These are phyloP conservation scores for Zosterops pallidus DNA, from an alignment of 2,113 vertebrate genomes.

Conservation along the genomic window DNA sequence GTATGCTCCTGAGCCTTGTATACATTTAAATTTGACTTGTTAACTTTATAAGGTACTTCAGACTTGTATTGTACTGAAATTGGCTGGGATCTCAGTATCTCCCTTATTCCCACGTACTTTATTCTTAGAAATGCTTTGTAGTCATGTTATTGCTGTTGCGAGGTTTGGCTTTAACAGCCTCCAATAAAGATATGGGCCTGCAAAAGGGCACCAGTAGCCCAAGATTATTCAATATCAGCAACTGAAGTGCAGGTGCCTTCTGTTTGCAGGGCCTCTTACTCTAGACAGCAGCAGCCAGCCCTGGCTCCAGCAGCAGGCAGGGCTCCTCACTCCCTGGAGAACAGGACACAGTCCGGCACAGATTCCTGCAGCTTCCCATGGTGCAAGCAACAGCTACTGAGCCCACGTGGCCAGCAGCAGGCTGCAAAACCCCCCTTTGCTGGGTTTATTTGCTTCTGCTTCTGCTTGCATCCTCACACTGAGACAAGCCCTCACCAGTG, in stretches of 20 bases:
- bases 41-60: conserved; percentile 70
- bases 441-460: background rate
- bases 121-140: conserved; percentile 82
- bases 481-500: fast-evolving
- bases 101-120: conserved; percentile 89
- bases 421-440: background rate
- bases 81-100: conserved; percentile 83
- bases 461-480: background rate
- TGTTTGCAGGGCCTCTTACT: background rate
- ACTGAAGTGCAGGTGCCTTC: conserved; percentile 40
- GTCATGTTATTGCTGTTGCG: conserved; percentile 82
- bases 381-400: fast-evolving
- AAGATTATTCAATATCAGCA: conserved; percentile 6
- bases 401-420: fast-evolving
- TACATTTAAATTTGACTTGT: conserved; percentile 70
- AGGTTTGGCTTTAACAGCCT: conserved; percentile 83
- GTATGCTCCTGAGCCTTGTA: conserved; percentile 39
- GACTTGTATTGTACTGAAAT: conserved; percentile 70
- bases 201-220: conserved; percentile 40
- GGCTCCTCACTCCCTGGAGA: background rate
- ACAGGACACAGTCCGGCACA: background rate
- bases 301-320: background rate
- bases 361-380: background rate
- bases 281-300: background rate
- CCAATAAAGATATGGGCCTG: conserved; percentile 90